Evolutionary conservation across 2,797 vertebrate species (phyloP), one percentile per base, ranked within the genome.

Genomic region (Tenualosa ilisha): DNA sequence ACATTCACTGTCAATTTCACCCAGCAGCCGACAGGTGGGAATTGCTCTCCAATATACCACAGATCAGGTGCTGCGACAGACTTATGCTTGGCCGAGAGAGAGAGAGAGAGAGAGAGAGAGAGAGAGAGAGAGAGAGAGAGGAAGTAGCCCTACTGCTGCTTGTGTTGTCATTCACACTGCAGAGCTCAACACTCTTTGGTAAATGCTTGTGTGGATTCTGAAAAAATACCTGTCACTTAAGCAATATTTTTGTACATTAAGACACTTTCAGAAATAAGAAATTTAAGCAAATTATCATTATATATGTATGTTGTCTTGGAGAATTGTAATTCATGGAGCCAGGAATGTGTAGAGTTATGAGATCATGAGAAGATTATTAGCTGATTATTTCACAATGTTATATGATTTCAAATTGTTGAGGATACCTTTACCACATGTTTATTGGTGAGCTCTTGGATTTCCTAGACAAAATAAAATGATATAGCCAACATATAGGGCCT

Each of bases 1-100:
- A 79, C 53, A 79, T 51, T 51, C 84, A 83, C 90, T 91, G 92
- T 92, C 91, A 92, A 89, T 92, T 92, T 91, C 85, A 90, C 89
- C 86, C 84, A 81, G 83, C 53, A 72, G 83, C 83, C 84, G 91
- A 93, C 92, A 91, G 92, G 90, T 87, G 90, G 88, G 91, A 93
- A 91, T 88, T 82, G 31, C 88, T 88, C 89, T 89, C 86, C 88
- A 88, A 90, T 93, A 90, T 53, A 85, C 72, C 63, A 87, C 88
- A 90, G 89, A 93, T 91, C 86, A 90, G 88, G 85, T 61, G 85
- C 85, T 88, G 82, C 87, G 86, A 89, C 88, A 88, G 86, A 91
- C 92, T 92, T 90, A 92, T 86, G 92, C 82, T 88, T 86, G 87
- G 83, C 88, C 59, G 11, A 37, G 65, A 37, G 65, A 68, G 24